These are phyloP conservation scores for Argynnis bischoffii DNA, from an alignment of 2,888 invertebrate species.

Conservation along the genomic window DNA sequence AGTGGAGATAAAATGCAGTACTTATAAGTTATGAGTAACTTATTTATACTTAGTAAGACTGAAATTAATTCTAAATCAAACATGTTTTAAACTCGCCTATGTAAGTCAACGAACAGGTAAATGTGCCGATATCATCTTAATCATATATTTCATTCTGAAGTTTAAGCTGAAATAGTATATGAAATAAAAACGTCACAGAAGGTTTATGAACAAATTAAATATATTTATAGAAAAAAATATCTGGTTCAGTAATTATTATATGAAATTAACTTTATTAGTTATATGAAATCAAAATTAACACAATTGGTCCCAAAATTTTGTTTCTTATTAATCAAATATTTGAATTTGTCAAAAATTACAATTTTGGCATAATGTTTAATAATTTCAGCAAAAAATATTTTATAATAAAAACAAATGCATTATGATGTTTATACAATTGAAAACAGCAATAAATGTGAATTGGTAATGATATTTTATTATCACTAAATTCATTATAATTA, in stretches of 20 bases:
- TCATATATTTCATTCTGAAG: not conserved
- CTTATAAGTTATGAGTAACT: conserved; percentile 30
- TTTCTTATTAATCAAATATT: not conserved
- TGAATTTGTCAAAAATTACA: no score
- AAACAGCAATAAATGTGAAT: conserved; percentile 12
- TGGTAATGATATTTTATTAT: conserved; percentile 2
- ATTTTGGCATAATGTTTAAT: no score
- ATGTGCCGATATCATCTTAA: not conserved
- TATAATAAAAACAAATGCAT: conserved; percentile 6
- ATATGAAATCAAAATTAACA: not conserved
- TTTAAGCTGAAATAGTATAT: conserved; percentile 6
- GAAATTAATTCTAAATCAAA: conserved; percentile 28
- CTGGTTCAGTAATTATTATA: not conserved
- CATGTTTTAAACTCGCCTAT: conserved; percentile 9
- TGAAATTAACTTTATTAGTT: not conserved
- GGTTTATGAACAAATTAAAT: not conserved
- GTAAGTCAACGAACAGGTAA: not conserved
- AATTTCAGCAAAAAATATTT: not conserved
- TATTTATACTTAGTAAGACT: no score
- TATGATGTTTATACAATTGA: not conserved
- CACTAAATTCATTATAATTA: not conserved
- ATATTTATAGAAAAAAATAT: not conserved
- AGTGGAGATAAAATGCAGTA: conserved; percentile 9
- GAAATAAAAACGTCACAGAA: not conserved
- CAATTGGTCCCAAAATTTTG: not conserved